Percentiles rank a stretch among this genome's conserved stretches.
phyloP scores from a whole-genome alignment of 2,797 vertebrate species.

The Rhinoraja longicauda region DNA sequence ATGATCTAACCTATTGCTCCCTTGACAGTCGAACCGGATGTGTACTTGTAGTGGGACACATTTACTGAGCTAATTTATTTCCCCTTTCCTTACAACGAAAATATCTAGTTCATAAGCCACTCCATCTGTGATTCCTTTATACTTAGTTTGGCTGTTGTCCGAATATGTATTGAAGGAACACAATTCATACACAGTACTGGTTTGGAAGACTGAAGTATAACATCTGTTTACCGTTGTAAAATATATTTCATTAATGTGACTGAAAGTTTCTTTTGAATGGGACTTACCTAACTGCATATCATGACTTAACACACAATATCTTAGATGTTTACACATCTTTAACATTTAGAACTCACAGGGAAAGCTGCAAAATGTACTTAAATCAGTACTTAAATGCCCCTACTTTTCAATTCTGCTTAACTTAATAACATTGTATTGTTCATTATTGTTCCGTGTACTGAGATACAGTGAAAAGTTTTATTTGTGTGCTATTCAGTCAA shows the following conservation, averaged over 20 bases:
- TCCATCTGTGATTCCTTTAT: conserved; percentile 7
- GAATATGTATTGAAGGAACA: background rate
- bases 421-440: background rate
- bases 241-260: background rate
- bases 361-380: background rate
- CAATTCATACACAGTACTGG: too few species aligned
- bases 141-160: background rate
- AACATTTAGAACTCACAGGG: background rate
- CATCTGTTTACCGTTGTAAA: background rate
- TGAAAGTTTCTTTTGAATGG: background rate
- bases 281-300: background rate
- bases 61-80: conserved; percentile 20
- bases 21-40: conserved; percentile 33
- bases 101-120: conserved; percentile 19
- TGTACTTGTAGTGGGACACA: background rate
- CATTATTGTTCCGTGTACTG: too few species aligned
- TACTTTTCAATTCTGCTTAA: background rate
- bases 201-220: too few species aligned
- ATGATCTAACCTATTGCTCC: conserved; percentile 23
- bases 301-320: background rate
- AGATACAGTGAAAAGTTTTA: too few species aligned
- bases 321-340: background rate
- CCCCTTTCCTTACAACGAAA: background rate
- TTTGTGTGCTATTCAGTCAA: too few species aligned
- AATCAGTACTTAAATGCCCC: background rate